phyloP scores from a whole-genome alignment of 2,888 invertebrate genomes.

The Lasioglossum malachurum region DNA sequence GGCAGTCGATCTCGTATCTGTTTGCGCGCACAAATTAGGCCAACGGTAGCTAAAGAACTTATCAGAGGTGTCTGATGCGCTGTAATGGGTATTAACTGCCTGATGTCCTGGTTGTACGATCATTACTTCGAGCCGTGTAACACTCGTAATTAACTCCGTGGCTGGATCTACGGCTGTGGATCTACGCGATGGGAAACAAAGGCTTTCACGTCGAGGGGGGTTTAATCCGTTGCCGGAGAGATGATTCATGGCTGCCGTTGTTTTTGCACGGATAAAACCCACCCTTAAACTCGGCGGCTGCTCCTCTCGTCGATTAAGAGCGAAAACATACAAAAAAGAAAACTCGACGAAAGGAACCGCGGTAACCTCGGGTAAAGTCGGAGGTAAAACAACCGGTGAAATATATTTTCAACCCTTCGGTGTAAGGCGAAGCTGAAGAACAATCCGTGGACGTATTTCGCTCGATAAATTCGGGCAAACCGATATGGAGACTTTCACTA shows the following conservation, averaged over 20 bases:
- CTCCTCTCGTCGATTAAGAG: not conserved
- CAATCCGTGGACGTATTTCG: not conserved
- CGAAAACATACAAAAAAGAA: not conserved
- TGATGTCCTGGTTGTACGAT: constrained; percentile 15
- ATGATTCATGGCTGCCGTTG: constrained; percentile 5
- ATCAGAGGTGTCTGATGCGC: constrained; percentile 19
- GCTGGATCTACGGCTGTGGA: constrained; percentile 2
- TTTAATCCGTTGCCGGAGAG: not conserved
- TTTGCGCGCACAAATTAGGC: not conserved
- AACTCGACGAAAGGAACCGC: not conserved
- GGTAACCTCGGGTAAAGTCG: not conserved
- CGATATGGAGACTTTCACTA: not conserved
- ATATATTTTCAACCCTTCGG: not conserved
- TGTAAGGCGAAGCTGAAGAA: not conserved
- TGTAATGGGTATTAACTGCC: constrained; percentile 16
- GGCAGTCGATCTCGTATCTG: constrained; percentile 79
- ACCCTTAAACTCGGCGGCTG: not conserved
- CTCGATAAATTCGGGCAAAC: not conserved
- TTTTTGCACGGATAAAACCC: not conserved
- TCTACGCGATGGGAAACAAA: not conserved
- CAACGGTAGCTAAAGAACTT: constrained; percentile 18
- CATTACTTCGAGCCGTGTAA: constrained; percentile 15
- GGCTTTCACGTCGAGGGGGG: not conserved
- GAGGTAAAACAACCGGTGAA: not conserved
- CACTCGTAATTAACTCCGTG: constrained; percentile 12